These are phyloP conservation scores for Myiotriccus ornatus DNA, from an alignment of 2,797 vertebrate genomes.

Conservation along the genomic window DNA sequence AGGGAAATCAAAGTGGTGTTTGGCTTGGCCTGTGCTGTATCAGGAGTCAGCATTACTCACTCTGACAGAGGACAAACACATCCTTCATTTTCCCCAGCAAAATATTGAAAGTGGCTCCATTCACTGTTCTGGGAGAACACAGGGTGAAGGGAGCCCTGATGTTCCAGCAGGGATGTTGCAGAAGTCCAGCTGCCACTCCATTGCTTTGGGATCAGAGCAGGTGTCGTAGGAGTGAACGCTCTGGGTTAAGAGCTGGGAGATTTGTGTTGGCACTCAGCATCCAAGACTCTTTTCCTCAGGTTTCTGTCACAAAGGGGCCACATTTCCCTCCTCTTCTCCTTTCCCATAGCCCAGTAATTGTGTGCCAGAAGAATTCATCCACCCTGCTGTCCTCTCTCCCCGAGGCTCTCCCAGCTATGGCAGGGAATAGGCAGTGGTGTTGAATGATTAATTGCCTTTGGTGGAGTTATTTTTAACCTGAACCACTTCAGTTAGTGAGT, in stretches of 20 bases:
- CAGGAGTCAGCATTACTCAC: constrained; percentile 21
- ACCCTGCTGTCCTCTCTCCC: constrained; percentile 46
- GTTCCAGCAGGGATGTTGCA: neutral
- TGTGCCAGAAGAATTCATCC: constrained; percentile 45
- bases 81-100: neutral
- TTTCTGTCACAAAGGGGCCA: constrained; percentile 43
- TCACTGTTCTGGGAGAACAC: neutral
- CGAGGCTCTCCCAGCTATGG: constrained; percentile 24
- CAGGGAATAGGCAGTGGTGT: constrained; percentile 18
- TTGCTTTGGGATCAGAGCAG: neutral
- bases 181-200: neutral
- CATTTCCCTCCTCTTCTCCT: constrained; percentile 8
- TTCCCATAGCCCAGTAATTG: neutral
- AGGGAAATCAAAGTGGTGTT: neutral
- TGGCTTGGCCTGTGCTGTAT: constrained; percentile 12
- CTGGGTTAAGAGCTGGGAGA: neutral
- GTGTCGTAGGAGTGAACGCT: neutral
- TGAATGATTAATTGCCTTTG: constrained; percentile 36
- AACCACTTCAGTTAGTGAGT: neutral
- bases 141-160: neutral
- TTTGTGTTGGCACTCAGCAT: neutral
- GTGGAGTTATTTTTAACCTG: constrained; percentile 57
- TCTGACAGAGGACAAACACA: constrained; percentile 13
- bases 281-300: neutral
- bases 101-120: neutral